These are phyloP conservation scores for Torymus aiolomorphi DNA, from an alignment of 2,888 invertebrate species.

Conservation along the genomic window DNA sequence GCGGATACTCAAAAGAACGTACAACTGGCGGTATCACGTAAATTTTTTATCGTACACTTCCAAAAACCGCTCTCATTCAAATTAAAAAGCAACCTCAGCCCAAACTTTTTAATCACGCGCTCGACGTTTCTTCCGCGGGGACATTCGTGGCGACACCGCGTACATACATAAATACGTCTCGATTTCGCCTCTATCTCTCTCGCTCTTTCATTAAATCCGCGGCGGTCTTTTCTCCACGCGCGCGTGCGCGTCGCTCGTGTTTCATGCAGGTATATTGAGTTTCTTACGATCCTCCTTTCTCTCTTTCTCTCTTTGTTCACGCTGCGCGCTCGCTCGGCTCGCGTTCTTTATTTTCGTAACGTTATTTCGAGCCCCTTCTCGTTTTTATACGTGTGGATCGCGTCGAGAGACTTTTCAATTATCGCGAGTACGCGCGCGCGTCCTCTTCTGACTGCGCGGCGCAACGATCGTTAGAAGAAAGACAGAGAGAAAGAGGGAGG, in stretches of 20 bases:
- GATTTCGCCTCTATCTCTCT: slow-evolving; percentile 1
- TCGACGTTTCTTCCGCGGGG: too few relatives aligned
- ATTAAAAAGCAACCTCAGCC: too few relatives aligned
- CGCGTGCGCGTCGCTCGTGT: slow-evolving; percentile 25
- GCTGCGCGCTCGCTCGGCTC: not conserved
- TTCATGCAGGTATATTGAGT: slow-evolving; percentile 52
- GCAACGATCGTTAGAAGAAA: slow-evolving; percentile 22
- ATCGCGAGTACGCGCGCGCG: slow-evolving; percentile 14
- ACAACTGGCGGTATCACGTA: too few relatives aligned
- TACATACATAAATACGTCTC: slow-evolving; percentile 12
- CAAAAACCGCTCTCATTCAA: too few relatives aligned
- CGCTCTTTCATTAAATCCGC: slow-evolving; percentile 35
- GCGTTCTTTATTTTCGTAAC: not conserved
- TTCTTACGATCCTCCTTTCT: slow-evolving; percentile 32
- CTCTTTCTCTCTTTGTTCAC: not conserved
- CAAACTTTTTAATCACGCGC: too few relatives aligned
- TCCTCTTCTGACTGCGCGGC: slow-evolving; percentile 14
- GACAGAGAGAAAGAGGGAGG: too few relatives aligned
- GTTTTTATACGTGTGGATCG: not conserved
- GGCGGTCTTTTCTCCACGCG: not conserved
- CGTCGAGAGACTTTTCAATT: slow-evolving; percentile 41
- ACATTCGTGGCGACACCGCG: too few relatives aligned
- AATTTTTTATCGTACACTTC: too few relatives aligned
- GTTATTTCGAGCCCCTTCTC: slow-evolving; percentile 12
- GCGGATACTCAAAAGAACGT: too few relatives aligned